Conservation (phyloP, 2,888 invertebrate genomes). For the Oscheius myriophilus region DNA sequence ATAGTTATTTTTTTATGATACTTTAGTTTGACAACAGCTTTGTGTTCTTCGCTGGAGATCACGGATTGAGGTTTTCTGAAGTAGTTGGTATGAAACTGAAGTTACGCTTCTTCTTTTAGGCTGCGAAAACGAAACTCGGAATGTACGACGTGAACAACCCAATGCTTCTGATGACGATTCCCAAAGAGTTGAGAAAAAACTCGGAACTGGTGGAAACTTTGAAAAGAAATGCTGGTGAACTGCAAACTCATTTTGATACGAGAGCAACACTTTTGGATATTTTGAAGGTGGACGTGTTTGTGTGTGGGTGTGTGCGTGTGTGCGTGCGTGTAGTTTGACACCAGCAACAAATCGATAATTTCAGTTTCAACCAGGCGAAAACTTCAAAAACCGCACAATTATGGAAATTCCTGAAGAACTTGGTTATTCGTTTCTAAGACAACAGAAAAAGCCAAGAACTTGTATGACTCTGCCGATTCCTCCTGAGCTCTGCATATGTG, state of each 20-base stretch:
- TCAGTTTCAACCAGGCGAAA: not conserved
- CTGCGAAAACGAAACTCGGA: conserved; percentile 10
- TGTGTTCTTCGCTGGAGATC: conserved; percentile 15
- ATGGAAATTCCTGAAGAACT: not conserved
- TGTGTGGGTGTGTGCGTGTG: too few relatives aligned
- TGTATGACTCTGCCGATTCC: conserved; percentile 18
- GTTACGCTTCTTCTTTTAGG: too few relatives aligned
- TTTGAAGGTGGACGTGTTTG: too few relatives aligned
- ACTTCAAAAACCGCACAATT: not conserved
- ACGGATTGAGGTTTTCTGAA: not conserved
- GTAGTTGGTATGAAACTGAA: too few relatives aligned
- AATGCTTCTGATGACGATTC: conserved; percentile 1
- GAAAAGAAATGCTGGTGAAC: not conserved
- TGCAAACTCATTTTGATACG: conserved; percentile 19
- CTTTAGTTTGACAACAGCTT: conserved; percentile 13
- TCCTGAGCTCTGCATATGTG: conserved; percentile 7
- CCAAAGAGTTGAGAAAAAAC: conserved; percentile 8
- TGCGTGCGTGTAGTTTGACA: too few relatives aligned
- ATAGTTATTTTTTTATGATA: too few relatives aligned
- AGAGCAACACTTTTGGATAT: conserved; percentile 14
- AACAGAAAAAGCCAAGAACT: conserved; percentile 6
- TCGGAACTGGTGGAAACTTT: not conserved
- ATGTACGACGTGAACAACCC: conserved; percentile 10
- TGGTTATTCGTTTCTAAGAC: not conserved
- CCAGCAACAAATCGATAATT: too few relatives aligned